A percentile compares a stretch with the other conserved stretches of the same genome.
Evolutionary conservation across 2,797 vertebrate species (phyloP).

Genomic region (Pipistrellus pipistrellus): DNA sequence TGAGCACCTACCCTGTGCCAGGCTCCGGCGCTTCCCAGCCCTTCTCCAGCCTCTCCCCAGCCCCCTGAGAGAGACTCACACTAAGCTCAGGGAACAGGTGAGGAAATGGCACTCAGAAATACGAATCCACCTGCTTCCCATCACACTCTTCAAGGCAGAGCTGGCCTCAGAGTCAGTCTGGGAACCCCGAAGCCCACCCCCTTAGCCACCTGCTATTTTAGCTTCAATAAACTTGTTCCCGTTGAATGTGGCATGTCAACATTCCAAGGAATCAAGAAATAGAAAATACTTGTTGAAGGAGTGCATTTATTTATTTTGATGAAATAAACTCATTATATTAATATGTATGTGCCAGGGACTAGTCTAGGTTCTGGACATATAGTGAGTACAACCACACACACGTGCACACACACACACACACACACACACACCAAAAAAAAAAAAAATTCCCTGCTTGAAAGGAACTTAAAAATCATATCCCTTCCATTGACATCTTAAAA

Average conservation of each 20-base stretch:
- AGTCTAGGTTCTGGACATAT: neutral
- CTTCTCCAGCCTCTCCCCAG: neutral
- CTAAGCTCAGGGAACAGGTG: neutral
- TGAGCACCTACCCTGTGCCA: neutral
- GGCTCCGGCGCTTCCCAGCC: neutral
- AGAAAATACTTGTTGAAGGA: constrained; percentile 3
- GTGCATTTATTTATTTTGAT: constrained; percentile 15
- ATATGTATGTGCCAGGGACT: neutral
- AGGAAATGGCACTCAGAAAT: neutral
- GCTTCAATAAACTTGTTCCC: neutral
- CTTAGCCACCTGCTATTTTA: neutral
- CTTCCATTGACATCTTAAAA: constrained; percentile 46
- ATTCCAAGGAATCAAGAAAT: constrained; percentile 40
- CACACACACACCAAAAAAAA: neutral
- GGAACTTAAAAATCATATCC: constrained; percentile 42
- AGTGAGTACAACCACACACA: neutral
- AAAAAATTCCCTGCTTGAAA: neutral
- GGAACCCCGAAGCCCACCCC: neutral
- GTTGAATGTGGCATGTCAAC: neutral
- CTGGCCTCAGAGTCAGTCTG: neutral
- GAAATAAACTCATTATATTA: constrained; percentile 36
- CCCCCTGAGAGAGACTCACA: neutral
- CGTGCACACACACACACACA: neutral
- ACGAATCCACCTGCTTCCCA: neutral
- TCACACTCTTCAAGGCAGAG: neutral